A percentile compares a stretch with the other conserved stretches of the same genome.
phyloP scores from a whole-genome alignment of 2,888 invertebrate species.

The Tenthredo notha region DNA sequence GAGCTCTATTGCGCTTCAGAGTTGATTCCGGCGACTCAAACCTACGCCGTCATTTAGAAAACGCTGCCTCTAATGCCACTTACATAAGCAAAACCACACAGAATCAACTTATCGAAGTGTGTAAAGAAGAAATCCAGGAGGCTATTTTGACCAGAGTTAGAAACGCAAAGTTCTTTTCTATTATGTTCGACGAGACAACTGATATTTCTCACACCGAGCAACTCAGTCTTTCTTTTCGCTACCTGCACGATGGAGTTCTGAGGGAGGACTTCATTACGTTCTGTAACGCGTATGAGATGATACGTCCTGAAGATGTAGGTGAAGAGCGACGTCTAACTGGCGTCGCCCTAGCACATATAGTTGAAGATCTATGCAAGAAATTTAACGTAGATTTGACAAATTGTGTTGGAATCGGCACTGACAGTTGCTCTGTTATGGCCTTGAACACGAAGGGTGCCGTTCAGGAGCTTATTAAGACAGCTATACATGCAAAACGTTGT shows the following conservation, averaged over 20 bases:
- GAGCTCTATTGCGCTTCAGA: conserved; percentile 45
- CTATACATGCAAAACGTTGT: conserved; percentile 62
- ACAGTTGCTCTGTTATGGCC: conserved; percentile 67
- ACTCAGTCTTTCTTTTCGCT: conserved; percentile 64
- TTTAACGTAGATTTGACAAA: conserved; percentile 61
- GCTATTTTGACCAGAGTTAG: conserved; percentile 57
- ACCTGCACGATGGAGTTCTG: conserved; percentile 55
- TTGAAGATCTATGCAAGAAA: conserved; percentile 61
- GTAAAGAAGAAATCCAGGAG: conserved; percentile 62
- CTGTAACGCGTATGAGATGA: conserved; percentile 60
- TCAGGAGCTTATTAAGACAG: conserved; percentile 62
- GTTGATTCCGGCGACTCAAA: conserved; percentile 62
- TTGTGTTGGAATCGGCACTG: conserved; percentile 66
- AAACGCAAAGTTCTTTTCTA: conserved; percentile 61
- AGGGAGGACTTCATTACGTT: conserved; percentile 65
- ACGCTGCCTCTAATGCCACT: conserved; percentile 60
- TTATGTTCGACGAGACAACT: conserved; percentile 69
- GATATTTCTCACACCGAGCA: conserved; percentile 66
- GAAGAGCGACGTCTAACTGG: conserved; percentile 62
- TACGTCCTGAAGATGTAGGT: conserved; percentile 56
- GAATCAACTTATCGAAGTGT: conserved; percentile 66
- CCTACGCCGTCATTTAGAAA: conserved; percentile 63
- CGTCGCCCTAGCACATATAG: conserved; percentile 61
- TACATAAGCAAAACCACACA: conserved; percentile 66
- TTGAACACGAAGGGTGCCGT: conserved; percentile 67